Evolutionary conservation across 1,140 invertebrate genomes (phyloP).

Genomic region (Drosophila insularis): DNA sequence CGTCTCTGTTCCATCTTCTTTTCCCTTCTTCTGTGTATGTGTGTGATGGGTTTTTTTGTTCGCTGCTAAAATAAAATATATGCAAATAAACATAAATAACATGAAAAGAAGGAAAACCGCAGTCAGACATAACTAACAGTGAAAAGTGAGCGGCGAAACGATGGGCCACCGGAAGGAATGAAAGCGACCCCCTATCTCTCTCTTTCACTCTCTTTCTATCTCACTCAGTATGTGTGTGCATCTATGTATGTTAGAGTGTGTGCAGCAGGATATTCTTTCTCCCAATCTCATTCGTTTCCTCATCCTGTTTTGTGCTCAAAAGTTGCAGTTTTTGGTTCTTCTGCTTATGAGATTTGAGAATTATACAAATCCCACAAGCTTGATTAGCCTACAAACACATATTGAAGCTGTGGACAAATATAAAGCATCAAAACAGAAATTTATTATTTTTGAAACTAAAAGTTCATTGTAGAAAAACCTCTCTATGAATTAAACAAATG

Average conservation of each 20-base stretch:
- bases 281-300: slow-evolving; percentile 29
- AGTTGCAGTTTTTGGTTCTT: slow-evolving; percentile 46
- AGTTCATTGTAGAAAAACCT: too few relatives aligned
- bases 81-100: slow-evolving; percentile 73
- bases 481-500: too few relatives aligned
- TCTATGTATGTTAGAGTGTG: neutral
- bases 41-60: neutral
- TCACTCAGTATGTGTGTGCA: neutral
- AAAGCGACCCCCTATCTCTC: slow-evolving; percentile 30
- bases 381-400: slow-evolving; percentile 31
- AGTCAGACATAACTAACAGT: slow-evolving; percentile 76
- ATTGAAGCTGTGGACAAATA: slow-evolving; percentile 23
- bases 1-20: slow-evolving; percentile 22
- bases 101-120: slow-evolving; percentile 65
- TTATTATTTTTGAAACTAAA: too few relatives aligned
- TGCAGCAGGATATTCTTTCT: slow-evolving; percentile 17
- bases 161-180: slow-evolving; percentile 27
- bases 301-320: slow-evolving; percentile 27
- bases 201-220: neutral
- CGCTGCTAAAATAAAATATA: slow-evolving; percentile 47
- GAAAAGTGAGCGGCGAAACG: slow-evolving; percentile 63
- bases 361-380: slow-evolving; percentile 8
- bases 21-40: neutral
- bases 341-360: slow-evolving; percentile 31
- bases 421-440: neutral